A percentile compares a stretch with the other conserved stretches of the same genome.
phyloP scores from a whole-genome alignment of 2,888 invertebrate species.

The Drosophila tripunctata region DNA sequence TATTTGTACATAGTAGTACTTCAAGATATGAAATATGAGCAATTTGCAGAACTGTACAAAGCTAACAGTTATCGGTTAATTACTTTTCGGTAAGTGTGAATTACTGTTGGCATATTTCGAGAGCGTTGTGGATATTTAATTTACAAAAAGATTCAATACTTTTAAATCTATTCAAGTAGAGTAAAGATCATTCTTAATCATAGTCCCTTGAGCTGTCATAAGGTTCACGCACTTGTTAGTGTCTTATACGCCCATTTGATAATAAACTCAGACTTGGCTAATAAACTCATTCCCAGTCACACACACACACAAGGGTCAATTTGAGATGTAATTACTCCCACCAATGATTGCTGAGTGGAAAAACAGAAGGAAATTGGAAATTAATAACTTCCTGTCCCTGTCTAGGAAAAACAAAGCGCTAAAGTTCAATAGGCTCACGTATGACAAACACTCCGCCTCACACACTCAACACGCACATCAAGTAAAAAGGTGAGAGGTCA shows the following conservation, averaged over 20 bases:
- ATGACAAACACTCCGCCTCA: slow-evolving; percentile 32
- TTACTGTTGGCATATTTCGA: too few species aligned
- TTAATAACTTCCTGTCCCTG: slow-evolving; percentile 63
- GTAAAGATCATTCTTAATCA: too few species aligned
- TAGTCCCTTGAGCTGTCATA: neutral
- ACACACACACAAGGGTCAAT: neutral
- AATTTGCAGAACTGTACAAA: neutral
- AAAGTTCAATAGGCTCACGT: slow-evolving; percentile 63
- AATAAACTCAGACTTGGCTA: neutral
- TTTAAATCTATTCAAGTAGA: too few species aligned
- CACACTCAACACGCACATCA: slow-evolving; percentile 35
- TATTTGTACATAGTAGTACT: neutral
- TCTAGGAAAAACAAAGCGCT: slow-evolving; percentile 53
- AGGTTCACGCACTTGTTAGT: neutral
- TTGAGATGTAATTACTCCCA: slow-evolving; percentile 29
- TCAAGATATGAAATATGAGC: too few species aligned
- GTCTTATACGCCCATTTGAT: slow-evolving; percentile 14
- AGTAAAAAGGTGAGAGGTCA: slow-evolving; percentile 18
- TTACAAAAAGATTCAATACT: too few species aligned
- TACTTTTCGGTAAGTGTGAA: neutral
- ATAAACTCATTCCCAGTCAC: slow-evolving; percentile 22
- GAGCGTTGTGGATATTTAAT: too few species aligned
- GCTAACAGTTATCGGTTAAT: neutral
- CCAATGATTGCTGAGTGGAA: slow-evolving; percentile 29
- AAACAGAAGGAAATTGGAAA: slow-evolving; percentile 55